Conservation (phyloP, 1,140 invertebrate species). For the Habropoda laboriosa region DNA sequence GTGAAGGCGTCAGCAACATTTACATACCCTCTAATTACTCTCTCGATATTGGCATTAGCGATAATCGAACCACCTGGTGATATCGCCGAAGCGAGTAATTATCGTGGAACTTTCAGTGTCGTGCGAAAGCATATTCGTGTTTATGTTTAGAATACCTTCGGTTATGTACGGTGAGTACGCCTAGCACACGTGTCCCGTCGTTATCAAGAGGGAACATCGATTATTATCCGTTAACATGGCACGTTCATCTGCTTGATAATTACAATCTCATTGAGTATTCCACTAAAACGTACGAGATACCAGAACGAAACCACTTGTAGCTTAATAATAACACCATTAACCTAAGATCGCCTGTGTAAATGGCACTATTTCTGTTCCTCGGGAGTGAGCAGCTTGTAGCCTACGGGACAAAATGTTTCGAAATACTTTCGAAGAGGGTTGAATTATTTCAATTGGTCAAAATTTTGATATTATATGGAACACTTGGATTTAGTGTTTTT, state of each 20-base stretch:
- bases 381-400: neutral
- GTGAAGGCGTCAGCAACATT: neutral
- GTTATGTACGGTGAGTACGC: neutral
- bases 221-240: conserved; percentile 30
- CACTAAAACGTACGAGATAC: conserved; percentile 14
- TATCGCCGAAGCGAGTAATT: neutral
- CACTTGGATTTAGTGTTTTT: no score
- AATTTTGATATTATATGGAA: no score
- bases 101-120: conserved; percentile 20
- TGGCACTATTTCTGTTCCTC: neutral
- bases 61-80: neutral
- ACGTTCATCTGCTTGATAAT: conserved; percentile 37
- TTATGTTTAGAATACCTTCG: conserved; percentile 25
- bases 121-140: conserved; percentile 1
- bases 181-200: neutral
- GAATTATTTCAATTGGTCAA: no score
- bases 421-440: no score
- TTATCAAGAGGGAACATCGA: conserved; percentile 27
- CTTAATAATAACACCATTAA: conserved; percentile 36
- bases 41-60: neutral
- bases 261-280: conserved; percentile 31
- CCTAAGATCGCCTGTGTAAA: neutral
- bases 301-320: conserved; percentile 32
- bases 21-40: neutral
- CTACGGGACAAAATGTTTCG: no score